Evolutionary conservation across 2,113 vertebrate species (phyloP), one percentile per base, ranked within the genome.

Genomic region (Gasterosteus aculeatus): DNA sequence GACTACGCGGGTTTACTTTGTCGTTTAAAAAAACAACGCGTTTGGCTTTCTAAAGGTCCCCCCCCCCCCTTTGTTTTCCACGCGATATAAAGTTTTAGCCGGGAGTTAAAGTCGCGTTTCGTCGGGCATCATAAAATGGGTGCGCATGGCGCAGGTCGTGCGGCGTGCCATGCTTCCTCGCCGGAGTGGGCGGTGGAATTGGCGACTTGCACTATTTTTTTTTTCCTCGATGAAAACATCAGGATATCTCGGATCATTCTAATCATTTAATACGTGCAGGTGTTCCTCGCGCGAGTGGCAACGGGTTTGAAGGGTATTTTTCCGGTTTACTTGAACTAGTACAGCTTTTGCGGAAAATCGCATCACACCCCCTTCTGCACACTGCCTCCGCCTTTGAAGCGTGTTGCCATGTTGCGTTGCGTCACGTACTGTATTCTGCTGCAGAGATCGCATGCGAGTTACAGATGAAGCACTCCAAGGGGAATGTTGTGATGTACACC

Each of bases 381-480:
- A 65, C 81, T 83, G 73, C 89, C 92, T 89, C 87, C 89, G 88
- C 90, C 92, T 92, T 89, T 89, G 89, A 91, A 92, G 88, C 83
- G 86, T 91, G 90, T 92, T 93, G 91, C 92, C 90, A 93, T 93
- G 92, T 92, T 90, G 88, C 69, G 85, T 89, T 88, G 81, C 92
- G 91, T 92, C 92, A 93, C 91, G 87, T 81, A 89, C 90, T 89
- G 89, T 91, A 90, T 84, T 89, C 80, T 91, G 87, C 87, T 86
- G 90, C 90, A 77, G 77, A 92, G 91, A 91, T 92, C 90, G 85
- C 87, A 18, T 88, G 42, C 5, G 3, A 8, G 9, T 2, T 22
- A 75, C 74, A 81, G 88, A 89, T 42, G 72, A 76, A 0, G 1
- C 57, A 72, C 88, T 61, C 46, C 0, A 5, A 10, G 19, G 5